A percentile compares a stretch with the other conserved stretches of the same genome.
phyloP scores from a whole-genome alignment of 2,888 invertebrate species.

The Drosophila neonasuta region DNA sequence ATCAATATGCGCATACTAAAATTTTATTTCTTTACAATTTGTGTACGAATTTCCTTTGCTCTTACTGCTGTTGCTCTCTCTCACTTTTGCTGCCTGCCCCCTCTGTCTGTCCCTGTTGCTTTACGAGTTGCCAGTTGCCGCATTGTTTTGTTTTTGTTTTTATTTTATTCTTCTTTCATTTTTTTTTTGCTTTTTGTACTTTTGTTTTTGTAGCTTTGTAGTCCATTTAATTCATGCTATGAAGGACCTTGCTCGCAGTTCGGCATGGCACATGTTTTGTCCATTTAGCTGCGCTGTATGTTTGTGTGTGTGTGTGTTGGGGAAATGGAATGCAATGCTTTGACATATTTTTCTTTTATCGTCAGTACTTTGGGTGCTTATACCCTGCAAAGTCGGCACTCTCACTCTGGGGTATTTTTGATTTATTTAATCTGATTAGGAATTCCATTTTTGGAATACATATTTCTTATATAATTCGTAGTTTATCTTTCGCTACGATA shows the following conservation, averaged over 20 bases:
- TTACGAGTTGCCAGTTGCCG: slow-evolving; percentile 58
- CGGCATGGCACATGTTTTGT: slow-evolving; percentile 67
- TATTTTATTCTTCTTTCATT: not conserved
- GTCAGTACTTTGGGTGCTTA: slow-evolving; percentile 18
- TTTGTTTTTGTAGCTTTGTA: slow-evolving; percentile 63
- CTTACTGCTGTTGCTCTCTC: slow-evolving; percentile 28
- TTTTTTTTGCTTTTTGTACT: slow-evolving; percentile 16
- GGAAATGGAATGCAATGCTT: slow-evolving; percentile 66
- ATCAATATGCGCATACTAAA: slow-evolving; percentile 79
- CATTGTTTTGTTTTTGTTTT: slow-evolving; percentile 45
- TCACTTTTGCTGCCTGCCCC: slow-evolving; percentile 1
- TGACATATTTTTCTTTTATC: slow-evolving; percentile 69
- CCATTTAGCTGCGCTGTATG: slow-evolving; percentile 46
- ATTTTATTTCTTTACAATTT: slow-evolving; percentile 78
- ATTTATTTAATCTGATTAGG: not conserved
- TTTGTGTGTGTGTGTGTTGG: slow-evolving; percentile 32
- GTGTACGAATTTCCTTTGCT: slow-evolving; percentile 68
- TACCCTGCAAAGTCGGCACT: slow-evolving; percentile 6
- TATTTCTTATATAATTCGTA: not conserved
- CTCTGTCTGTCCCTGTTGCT: slow-evolving; percentile 31
- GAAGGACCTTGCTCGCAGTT: slow-evolving; percentile 56
- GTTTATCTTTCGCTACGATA: not conserved
- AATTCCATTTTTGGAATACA: not conserved
- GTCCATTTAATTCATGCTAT: slow-evolving; percentile 72
- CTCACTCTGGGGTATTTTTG: slow-evolving; percentile 14